Evolutionary conservation across 2,113 vertebrate genomes (phyloP).

Genomic region (Alouatta palliata): DNA sequence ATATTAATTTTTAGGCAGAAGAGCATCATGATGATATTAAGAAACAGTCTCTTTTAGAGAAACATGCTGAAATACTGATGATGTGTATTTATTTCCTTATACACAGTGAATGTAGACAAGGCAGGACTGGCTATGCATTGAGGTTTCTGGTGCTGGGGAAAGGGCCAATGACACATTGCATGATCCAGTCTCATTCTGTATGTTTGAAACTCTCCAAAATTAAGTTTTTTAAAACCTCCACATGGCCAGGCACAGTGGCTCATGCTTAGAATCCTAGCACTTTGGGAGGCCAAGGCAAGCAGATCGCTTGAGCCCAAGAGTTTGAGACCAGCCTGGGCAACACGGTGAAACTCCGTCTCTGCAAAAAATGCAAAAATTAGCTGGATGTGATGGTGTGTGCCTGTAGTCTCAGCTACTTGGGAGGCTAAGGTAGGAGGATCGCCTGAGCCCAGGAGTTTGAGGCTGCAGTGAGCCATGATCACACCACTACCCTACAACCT

Average conservation of each 20-base stretch:
- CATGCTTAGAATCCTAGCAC: too few species aligned
- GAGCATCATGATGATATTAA: background rate
- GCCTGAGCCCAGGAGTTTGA: too few species aligned
- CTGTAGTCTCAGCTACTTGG: too few species aligned
- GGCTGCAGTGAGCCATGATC: too few species aligned
- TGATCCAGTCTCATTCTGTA: background rate
- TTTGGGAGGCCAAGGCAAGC: too few species aligned
- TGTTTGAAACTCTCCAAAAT: background rate
- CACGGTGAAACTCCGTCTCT: too few species aligned
- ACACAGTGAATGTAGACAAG: background rate
- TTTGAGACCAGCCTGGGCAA: too few species aligned
- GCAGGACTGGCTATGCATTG: background rate
- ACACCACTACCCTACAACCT: too few species aligned
- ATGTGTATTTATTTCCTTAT: background rate
- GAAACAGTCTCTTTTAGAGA: conserved; percentile 20
- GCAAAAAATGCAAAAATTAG: too few species aligned
- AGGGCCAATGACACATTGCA: background rate
- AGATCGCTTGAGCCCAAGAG: too few species aligned
- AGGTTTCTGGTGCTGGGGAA: background rate
- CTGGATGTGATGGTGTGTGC: too few species aligned
- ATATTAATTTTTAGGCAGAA: conserved; percentile 34
- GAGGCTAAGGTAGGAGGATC: too few species aligned
- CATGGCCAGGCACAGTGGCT: background rate
- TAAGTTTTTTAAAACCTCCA: background rate
- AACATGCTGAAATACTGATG: background rate